Percentiles rank a stretch among this genome's conserved stretches.
phyloP scores from a whole-genome alignment of 1,140 invertebrate species.

The Drosophila asahinai region DNA sequence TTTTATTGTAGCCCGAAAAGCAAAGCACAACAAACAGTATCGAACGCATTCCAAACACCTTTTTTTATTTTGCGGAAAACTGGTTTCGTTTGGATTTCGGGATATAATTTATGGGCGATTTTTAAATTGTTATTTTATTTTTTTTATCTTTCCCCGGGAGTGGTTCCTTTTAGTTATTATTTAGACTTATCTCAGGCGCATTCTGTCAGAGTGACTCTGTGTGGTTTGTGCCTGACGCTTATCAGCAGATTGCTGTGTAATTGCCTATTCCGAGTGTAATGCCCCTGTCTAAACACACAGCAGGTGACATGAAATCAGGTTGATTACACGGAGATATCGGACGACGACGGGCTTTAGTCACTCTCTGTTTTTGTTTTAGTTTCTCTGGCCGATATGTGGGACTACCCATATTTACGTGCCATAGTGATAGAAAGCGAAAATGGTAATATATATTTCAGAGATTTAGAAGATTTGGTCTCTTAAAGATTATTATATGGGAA shows the following conservation, averaged over 20 bases:
- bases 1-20: slow-evolving; percentile 35
- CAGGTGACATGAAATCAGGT: slow-evolving; percentile 36
- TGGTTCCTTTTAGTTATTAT: slow-evolving; percentile 11
- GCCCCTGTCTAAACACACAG: slow-evolving; percentile 27
- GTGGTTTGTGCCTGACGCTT: slow-evolving; percentile 3
- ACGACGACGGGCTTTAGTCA: slow-evolving; percentile 6
- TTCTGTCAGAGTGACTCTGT: background rate
- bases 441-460: background rate
- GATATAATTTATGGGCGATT: slow-evolving; percentile 27
- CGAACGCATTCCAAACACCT: slow-evolving; percentile 43
- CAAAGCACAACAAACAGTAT: slow-evolving; percentile 35
- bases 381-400: slow-evolving; percentile 4
- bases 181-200: slow-evolving; percentile 12
- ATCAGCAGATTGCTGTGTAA: slow-evolving; percentile 34
- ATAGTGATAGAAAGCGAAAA: slow-evolving; percentile 9
- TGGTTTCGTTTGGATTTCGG: slow-evolving; percentile 39
- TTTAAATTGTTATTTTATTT: slow-evolving; percentile 20
- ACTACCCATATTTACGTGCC: background rate
- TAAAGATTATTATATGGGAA: background rate
- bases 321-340: slow-evolving; percentile 35
- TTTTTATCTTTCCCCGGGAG: slow-evolving; percentile 20
- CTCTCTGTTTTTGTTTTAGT: slow-evolving; percentile 1
- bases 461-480: background rate
- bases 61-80: slow-evolving; percentile 42
- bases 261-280: slow-evolving; percentile 15